Conservation (phyloP, 2,888 invertebrate genomes). For the Stenurella melanura region DNA sequence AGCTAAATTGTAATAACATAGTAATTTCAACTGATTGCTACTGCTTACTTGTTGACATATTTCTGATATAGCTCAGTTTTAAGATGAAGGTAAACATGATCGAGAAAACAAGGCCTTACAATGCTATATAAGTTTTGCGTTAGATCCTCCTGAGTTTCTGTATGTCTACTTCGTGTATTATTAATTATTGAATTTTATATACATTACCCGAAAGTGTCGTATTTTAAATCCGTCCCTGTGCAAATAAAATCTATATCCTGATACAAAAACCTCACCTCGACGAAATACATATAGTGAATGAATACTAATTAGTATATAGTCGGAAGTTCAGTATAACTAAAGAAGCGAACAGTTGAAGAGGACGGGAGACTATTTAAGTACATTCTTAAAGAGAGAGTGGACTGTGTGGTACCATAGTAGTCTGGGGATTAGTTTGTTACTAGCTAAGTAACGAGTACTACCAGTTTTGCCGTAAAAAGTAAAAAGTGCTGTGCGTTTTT, state of each 20-base stretch:
- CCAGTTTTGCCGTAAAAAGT: constrained; percentile 1
- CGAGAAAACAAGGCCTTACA: background rate
- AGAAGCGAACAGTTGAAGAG: constrained; percentile 24
- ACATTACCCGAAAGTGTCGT: background rate
- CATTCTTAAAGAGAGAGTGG: constrained; percentile 52
- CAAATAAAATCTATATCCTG: background rate
- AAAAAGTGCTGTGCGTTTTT: background rate
- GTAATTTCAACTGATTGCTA: too few species aligned
- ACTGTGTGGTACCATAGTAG: constrained; percentile 33
- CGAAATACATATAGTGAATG: constrained; percentile 2
- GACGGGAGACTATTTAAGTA: constrained; percentile 43
- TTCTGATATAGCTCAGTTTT: too few species aligned
- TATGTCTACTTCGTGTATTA: background rate
- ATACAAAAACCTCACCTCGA: background rate
- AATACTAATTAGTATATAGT: constrained; percentile 26
- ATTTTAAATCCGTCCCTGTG: background rate
- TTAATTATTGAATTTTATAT: background rate
- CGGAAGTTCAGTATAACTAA: constrained; percentile 38
- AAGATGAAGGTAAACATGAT: background rate
- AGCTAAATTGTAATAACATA: too few species aligned
- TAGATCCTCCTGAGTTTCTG: background rate
- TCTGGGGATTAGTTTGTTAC: constrained; percentile 44
- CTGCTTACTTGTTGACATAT: too few species aligned
- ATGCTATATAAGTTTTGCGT: background rate
- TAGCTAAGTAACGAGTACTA: constrained; percentile 25